Evolutionary conservation across 2,888 invertebrate species (phyloP), one percentile per base, ranked within the genome.

Genomic region (Spisula subtruncata): DNA sequence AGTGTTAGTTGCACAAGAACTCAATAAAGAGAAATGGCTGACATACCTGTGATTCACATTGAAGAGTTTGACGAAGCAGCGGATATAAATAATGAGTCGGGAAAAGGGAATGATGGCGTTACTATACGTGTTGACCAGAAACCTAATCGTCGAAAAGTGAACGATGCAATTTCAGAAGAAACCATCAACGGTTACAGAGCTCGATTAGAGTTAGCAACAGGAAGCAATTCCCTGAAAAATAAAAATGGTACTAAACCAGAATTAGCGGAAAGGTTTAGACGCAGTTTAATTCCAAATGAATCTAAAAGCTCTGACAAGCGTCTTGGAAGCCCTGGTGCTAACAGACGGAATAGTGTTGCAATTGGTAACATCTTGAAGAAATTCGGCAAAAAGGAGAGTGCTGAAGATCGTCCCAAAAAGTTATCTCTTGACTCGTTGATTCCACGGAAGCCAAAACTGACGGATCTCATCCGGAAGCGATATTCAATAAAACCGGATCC

Each of bases 401-500:
- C 4, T 25, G 75, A 32, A 8, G 20, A 25, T 18, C 10, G 8
- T 32, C 32, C 16, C 25, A 75, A 75, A 14, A 75, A 20, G 25
- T 35, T 35, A 18, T 75, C 75, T 14, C 29, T 75, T 35, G 75
- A 75, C 25, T 75, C 75, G 14, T 14, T 75, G 29, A 5, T 35
- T 35, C 25, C 35, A 32, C 32, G 75, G 29, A 75, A 35, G 25
- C 35, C 75, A 2, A 75, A 75, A 75, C 35, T 75, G 12, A 75
- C 75, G 16, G 75, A 75, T 1, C 0, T 75, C 1, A 2, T 75
- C 29, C 29, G 75, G 35, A 75, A 75, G 35, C 75, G 85, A 41
- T 25, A 75, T 48, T 75, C 79, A 25, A n/a, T 48, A 48, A 82
- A 60, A 87, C 41, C 83, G 20, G 83, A 82, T 56, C 46, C 35